Conservation (phyloP, 30 jellyfish, hydroid and myxozoan species). For the Aurelia aurita complex sp. Pacific region DNA sequence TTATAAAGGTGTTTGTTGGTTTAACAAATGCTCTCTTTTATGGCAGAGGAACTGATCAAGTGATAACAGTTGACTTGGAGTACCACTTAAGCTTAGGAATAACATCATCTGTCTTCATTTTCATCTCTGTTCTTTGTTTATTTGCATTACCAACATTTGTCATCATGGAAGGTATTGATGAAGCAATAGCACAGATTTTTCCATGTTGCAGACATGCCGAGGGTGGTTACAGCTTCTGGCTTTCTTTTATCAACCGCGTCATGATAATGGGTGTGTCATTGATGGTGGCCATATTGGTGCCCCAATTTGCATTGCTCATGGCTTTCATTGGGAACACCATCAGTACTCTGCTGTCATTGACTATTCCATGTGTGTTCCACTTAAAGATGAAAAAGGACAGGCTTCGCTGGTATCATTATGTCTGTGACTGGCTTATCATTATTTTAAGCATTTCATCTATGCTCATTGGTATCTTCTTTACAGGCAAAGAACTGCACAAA, state of each 20-base stretch:
- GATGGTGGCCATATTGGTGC: constrained; percentile 76
- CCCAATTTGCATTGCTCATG: constrained; percentile 92
- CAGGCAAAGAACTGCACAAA: constrained; percentile 54
- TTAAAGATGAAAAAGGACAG: constrained; percentile 58
- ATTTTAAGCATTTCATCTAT: constrained; percentile 46
- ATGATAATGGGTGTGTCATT: constrained; percentile 60
- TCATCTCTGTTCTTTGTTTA: constrained; percentile 75
- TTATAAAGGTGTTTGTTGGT: constrained; percentile 61
- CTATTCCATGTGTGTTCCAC: constrained; percentile 87
- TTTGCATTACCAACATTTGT: constrained; percentile 92
- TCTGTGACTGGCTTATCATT: constrained; percentile 48
- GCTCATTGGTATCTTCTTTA: constrained; percentile 60
- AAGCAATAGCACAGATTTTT: constrained; percentile 45
- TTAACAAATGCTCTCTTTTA: constrained; percentile 79
- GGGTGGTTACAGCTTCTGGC: constrained; percentile 14
- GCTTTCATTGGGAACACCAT: constrained; percentile 82
- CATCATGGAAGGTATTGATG: constrained; percentile 85
- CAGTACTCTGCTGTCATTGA: constrained; percentile 62
- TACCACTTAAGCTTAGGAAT: constrained; percentile 78
- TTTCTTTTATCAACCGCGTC: constrained; percentile 48
- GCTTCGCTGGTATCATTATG: constrained; percentile 70
- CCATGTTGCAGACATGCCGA: constrained; percentile 46
- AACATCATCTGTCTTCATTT: constrained; percentile 76
- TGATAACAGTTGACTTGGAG: constrained; percentile 81
- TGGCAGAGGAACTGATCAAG: constrained; percentile 77